A percentile compares a stretch with the other conserved stretches of the same genome.
These are phyloP conservation scores for Horisme vitalbata DNA, from an alignment of 2,888 invertebrate species.

Conservation along the genomic window DNA sequence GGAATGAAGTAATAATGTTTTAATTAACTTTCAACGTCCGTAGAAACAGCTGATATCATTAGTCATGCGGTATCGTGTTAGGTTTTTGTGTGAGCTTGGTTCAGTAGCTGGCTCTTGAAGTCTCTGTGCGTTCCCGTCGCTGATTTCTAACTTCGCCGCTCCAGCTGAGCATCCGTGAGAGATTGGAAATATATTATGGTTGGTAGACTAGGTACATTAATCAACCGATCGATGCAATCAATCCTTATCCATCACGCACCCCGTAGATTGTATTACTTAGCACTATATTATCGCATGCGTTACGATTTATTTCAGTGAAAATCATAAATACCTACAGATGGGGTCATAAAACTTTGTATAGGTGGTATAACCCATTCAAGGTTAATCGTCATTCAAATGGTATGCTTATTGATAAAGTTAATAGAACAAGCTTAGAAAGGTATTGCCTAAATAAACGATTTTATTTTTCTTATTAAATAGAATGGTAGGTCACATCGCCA, in stretches of 20 bases:
- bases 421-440: too few species aligned
- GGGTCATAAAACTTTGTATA: too few species aligned
- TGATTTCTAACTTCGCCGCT: constrained; percentile 61
- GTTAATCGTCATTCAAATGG: too few species aligned
- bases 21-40: constrained; percentile 59
- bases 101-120: constrained; percentile 55
- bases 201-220: constrained; percentile 51
- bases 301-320: not conserved
- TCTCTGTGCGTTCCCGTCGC: constrained; percentile 57
- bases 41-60: constrained; percentile 69
- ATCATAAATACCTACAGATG: too few species aligned
- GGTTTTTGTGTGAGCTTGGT: constrained; percentile 51
- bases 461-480: too few species aligned
- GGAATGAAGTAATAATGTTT: constrained; percentile 49
- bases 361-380: too few species aligned
- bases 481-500: too few species aligned
- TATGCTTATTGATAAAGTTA: too few species aligned
- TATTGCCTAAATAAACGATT: too few species aligned
- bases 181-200: constrained; percentile 61
- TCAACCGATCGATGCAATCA: constrained; percentile 37
- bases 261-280: not conserved
- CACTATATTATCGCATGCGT: too few species aligned
- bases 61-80: constrained; percentile 55
- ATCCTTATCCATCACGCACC: constrained; percentile 19
- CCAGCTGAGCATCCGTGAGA: constrained; percentile 64